phyloP scores from a whole-genome alignment of 2,797 vertebrate species.

The Fistularia commersonii region DNA sequence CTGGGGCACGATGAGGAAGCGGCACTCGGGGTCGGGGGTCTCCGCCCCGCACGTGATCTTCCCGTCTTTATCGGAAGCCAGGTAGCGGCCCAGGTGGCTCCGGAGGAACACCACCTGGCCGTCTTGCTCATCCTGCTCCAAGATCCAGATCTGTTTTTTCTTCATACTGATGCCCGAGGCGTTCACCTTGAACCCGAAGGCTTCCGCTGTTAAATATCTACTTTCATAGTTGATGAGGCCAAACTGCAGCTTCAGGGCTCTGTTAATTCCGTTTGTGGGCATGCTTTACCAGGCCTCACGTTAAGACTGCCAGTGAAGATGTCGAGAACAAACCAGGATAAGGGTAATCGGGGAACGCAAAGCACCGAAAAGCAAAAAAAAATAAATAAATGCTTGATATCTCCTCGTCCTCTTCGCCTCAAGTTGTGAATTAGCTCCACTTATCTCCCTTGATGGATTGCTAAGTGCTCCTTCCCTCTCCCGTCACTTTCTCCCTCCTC shows the following conservation, averaged over 20 bases:
- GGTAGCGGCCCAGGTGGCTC: constrained; percentile 91
- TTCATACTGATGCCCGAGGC: constrained; percentile 89
- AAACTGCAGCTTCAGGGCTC: constrained; percentile 92
- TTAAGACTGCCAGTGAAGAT: constrained; percentile 16
- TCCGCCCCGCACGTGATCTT: constrained; percentile 87
- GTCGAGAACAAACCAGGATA: constrained; percentile 33
- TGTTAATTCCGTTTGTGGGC: constrained; percentile 89
- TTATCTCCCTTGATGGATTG: constrained; percentile 41
- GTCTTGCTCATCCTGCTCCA: constrained; percentile 87
- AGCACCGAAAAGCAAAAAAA: constrained; percentile 29
- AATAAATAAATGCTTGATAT: constrained; percentile 25
- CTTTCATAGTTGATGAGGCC: constrained; percentile 89
- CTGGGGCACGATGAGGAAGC: constrained; percentile 89
- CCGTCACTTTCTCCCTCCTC: constrained; percentile 57
- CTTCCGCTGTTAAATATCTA: constrained; percentile 92
- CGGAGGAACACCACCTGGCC: constrained; percentile 87
- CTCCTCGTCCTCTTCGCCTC: constrained; percentile 16
- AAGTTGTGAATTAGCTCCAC: constrained; percentile 42
- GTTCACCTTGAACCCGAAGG: constrained; percentile 95
- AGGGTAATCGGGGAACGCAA: constrained; percentile 29
- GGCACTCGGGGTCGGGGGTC: constrained; percentile 79
- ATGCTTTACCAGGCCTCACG: constrained; percentile 68
- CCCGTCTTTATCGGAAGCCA: constrained; percentile 87
- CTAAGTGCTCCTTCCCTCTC: constrained; percentile 37
- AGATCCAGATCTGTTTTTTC: constrained; percentile 93